phyloP scores from a whole-genome alignment of 1,140 invertebrate genomes.

The Tyrophagus putrescentiae region DNA sequence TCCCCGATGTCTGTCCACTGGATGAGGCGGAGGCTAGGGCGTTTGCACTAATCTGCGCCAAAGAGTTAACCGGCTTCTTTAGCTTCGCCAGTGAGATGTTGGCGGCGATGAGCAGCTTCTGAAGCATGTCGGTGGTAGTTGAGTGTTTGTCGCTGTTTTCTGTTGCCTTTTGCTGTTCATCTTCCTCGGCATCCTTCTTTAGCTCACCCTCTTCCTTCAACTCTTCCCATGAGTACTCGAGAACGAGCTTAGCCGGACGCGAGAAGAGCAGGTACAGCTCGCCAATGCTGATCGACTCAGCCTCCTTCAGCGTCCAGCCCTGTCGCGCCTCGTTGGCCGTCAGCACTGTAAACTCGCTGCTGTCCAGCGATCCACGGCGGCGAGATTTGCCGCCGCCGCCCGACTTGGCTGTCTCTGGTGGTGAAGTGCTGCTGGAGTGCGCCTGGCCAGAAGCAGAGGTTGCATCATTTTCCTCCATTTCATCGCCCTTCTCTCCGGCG shows the following conservation, averaged over 20 bases:
- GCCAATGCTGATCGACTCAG: slow-evolving; percentile 19
- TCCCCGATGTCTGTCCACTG: background rate
- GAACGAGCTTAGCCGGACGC: slow-evolving; percentile 18
- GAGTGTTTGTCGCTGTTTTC: background rate
- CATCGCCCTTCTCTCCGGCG: slow-evolving; percentile 3
- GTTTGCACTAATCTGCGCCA: background rate
- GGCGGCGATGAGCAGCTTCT: slow-evolving; percentile 18
- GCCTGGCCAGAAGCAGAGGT: background rate
- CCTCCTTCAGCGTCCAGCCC: slow-evolving; percentile 21
- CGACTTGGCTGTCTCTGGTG: background rate
- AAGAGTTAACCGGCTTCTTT: slow-evolving; percentile 6
- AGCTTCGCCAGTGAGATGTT: slow-evolving; percentile 10
- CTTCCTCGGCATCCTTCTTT: background rate
- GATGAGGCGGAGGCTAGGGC: background rate
- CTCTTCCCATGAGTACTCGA: slow-evolving; percentile 20
- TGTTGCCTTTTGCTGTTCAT: background rate
- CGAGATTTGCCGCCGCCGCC: background rate
- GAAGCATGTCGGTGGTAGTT: background rate
- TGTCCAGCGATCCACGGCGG: background rate
- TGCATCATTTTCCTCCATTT: background rate
- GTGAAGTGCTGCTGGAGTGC: background rate
- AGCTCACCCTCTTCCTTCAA: background rate
- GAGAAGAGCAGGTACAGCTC: slow-evolving; percentile 22
- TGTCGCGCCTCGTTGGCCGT: slow-evolving; percentile 13
- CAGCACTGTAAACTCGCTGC: background rate